Evolutionary conservation across 2,797 vertebrate genomes (phyloP), one percentile per base, ranked within the genome.

Genomic region (Melanotaenia maccullochi): DNA sequence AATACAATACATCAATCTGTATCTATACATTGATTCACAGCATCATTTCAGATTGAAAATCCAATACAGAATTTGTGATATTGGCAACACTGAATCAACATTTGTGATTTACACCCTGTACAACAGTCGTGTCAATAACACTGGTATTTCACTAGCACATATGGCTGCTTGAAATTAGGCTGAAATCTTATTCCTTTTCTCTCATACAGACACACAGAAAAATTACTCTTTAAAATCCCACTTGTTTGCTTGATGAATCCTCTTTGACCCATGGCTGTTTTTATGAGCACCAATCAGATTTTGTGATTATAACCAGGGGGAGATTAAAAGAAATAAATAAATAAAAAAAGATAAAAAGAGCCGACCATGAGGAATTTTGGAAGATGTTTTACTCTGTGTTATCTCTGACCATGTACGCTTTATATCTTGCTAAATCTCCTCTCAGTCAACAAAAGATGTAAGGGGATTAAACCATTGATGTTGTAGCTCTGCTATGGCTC

Each of bases 381-480:
- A 40, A 72, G 52, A 72, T 76, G 65, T 72, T 74, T 72, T 38
- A 69, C 63, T 58, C 69, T 75, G 49, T 4, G 25, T 78, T 88
- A 81, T 86, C 74, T 83, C 62, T 58, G 36, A 64, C 40, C 42
- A 18, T 67, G 58, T 65, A 62, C 65, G 59, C 58, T 73, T 78
- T 65, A 67, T 74, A 76, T 77, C 75, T 86, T 55, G 54, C 69
- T 66, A 13, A 60, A 73, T 83, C 76, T 65, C 66, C 75, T 73
- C 86, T 69, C 78, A 70, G 64, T 85, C 83, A 81, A 88, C 84
- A 89, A 87, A 87, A 83, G 81, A 85, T 89, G 83, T 85, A 86
- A 86, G 73, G 79, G 75, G 88, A 87, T 90, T 89, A 89, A 89
- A 80, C 64, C 85, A 75, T 79, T 83, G 77, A 87, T 87, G 85